A percentile compares a stretch with the other conserved stretches of the same genome.
These are phyloP conservation scores for Pluvialis apricaria DNA, from an alignment of 2,113 vertebrate genomes.

Conservation along the genomic window DNA sequence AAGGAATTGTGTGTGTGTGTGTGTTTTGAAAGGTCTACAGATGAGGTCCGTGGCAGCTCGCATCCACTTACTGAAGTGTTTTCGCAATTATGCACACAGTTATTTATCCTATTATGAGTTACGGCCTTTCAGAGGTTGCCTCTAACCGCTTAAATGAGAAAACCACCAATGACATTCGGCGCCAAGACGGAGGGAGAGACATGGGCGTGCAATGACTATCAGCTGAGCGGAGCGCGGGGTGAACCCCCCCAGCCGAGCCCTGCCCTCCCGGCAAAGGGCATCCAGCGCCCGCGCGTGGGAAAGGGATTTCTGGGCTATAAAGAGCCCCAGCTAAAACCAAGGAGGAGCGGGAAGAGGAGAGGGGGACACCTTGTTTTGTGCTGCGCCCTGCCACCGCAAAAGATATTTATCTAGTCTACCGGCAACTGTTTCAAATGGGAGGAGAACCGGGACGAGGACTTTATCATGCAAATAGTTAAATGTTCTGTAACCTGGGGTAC, in stretches of 20 bases:
- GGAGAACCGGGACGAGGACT: not conserved
- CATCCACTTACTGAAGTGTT: slow-evolving; percentile 30
- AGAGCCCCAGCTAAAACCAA: not conserved
- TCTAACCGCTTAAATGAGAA: slow-evolving; percentile 46
- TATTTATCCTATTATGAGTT: slow-evolving; percentile 52
- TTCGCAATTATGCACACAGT: slow-evolving; percentile 27
- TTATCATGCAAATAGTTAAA: slow-evolving; percentile 51
- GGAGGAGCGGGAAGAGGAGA: not conserved
- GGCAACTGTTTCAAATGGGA: slow-evolving; percentile 18
- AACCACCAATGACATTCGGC: not conserved
- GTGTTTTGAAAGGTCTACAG: slow-evolving; percentile 36
- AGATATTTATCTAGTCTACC: slow-evolving; percentile 36
- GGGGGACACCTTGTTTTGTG: not conserved
- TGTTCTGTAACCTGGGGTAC: slow-evolving; percentile 52
- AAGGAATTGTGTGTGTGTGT: not conserved
- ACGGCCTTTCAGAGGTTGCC: slow-evolving; percentile 35
- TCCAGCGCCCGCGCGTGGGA: not conserved
- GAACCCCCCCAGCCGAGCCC: not conserved
- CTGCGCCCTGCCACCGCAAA: not conserved
- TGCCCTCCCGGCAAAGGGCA: not conserved
- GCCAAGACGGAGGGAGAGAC: not conserved
- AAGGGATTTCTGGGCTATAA: not conserved
- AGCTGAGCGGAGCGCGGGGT: not conserved
- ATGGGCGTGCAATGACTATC: not conserved
- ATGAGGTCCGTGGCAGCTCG: not conserved